Evolutionary conservation across 2,113 vertebrate species (phyloP), one percentile per base, ranked within the genome.

Genomic region (Balaenoptera acutorostrata): DNA sequence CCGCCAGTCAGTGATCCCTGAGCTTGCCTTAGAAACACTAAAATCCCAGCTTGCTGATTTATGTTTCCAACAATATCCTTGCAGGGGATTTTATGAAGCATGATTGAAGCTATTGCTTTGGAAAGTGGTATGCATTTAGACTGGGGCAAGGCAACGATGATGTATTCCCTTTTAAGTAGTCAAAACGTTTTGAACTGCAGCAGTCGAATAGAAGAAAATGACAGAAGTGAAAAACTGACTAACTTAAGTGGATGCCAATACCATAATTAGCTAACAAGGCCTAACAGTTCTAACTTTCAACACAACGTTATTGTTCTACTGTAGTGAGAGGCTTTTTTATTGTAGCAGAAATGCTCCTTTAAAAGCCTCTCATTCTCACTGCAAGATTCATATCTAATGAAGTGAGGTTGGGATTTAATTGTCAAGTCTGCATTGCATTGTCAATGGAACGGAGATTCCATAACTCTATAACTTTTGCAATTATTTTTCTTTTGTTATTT

Each of bases 141-240:
- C 80, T 96, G 78, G 52, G 93, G 88, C 97, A 97, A 97, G 77
- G 92, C 94, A 98, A 77, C 11, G 91, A 87, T 97, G 93, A 90
- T 98, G 83, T 75, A 92, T 98, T 98, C 96, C 91, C 78, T 98
- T 98, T 97, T 97, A 97, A 98, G 98, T 96, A 98, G 98, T 96
- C 74, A 68, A 86, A 98, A 96, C 90, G 91, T 94, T 98, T 97
- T 95, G 97, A 98, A 98, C 95, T 92, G 77, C 64, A 97, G 93
- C 92, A 94, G 64, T 95, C 91, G 95, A 95, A 46, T 74, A 52
- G 77, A 66, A 96, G 77, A 97, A 97, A 97, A 98, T 96, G 90
- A 96, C 36, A 96, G 64, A 23, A 96, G 44, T 96, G 89, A 96
- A 96, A 97, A 97, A 90, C 6, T 55, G 72, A 46, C 96, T 72